Percentiles rank a stretch among this genome's conserved stretches.
These are phyloP conservation scores for Hylaea fasciaria DNA, from an alignment of 2,888 invertebrate genomes.

Conservation along the genomic window DNA sequence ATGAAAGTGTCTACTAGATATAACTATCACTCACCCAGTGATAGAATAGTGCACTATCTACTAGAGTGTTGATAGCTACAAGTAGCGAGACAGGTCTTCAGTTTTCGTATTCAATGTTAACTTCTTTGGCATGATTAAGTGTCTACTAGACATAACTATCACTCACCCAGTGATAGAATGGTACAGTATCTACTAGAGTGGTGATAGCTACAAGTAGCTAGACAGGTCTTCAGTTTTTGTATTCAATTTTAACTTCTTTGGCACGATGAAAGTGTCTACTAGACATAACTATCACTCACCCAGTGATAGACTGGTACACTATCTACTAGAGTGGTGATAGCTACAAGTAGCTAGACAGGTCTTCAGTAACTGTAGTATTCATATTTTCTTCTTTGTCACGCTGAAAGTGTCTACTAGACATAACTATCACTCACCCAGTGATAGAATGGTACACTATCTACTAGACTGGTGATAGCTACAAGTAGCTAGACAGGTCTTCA, in stretches of 20 bases:
- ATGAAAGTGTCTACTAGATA: slow-evolving; percentile 15
- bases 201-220: slow-evolving; percentile 22
- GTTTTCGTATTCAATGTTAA: background rate
- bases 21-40: slow-evolving; percentile 39
- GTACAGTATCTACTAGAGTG: slow-evolving; percentile 20
- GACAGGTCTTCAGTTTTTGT: background rate
- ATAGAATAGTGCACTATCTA: slow-evolving; percentile 29
- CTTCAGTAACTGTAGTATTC: background rate
- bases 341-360: slow-evolving; percentile 13
- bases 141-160: slow-evolving; percentile 29
- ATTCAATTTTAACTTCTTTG: too few relatives aligned
- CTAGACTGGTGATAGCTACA: slow-evolving; percentile 23
- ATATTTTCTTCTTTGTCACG: background rate
- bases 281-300: slow-evolving; percentile 26
- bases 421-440: slow-evolving; percentile 34
- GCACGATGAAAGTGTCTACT: slow-evolving; percentile 5
- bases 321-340: slow-evolving; percentile 27
- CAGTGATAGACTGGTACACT: slow-evolving; percentile 35
- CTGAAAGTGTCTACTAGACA: slow-evolving; percentile 13
- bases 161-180: slow-evolving; percentile 40
- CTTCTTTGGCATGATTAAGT: background rate
- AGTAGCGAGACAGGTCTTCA: background rate
- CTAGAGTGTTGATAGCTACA: slow-evolving; percentile 26
- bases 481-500: slow-evolving; percentile 9
- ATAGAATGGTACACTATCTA: slow-evolving; percentile 32